Evolutionary conservation across 2,113 vertebrate genomes (phyloP), one percentile per base, ranked within the genome.

Genomic region (Callocephalon fimbriatum): DNA sequence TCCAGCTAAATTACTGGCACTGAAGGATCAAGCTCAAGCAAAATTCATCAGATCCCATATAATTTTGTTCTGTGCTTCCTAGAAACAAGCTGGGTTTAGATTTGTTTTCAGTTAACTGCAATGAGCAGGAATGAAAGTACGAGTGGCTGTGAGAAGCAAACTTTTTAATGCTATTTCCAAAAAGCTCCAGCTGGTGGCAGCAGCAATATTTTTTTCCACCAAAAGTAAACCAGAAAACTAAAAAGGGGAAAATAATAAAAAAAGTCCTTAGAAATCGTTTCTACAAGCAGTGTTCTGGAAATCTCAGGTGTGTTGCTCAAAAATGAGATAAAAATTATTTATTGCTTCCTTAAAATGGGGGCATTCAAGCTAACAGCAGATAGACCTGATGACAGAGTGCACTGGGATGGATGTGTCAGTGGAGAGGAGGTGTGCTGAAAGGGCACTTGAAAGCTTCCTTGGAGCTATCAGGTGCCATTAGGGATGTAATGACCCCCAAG

Each of bases 171-270:
- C 23, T 45, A 23, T 86, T 95, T 59, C 90, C 47, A 12, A 61
- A 86, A 92, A 48, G 3, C 9, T 63, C 96, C 98, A 97, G 97
- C 79, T 88, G 97, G 92, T 94, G 97, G 98, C 97, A 98, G 96
- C 89, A 97, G 67, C 13, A 96, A 66, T 73, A 67, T 91, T 73
- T 70, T 86, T 78, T 79, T 61, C 76, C 10, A 5, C 14, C 51
- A 3, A 19, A 78, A 75, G 14, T 17, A 15, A n/a, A 56, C 4
- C 19, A 6, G 38, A 61, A 65, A 93, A 79, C 3, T 25, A 9
- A 73, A 73, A 53, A 67, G 16, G 6, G 29, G 3, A 2, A 2
- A 16, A 51, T 11, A 45, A 45, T 10, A 29, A 12, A 37, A 73
- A 29, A 42, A 31, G 21, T 8, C 37, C 31, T 15, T 54, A 16